Base-by-base conservation (phyloP, 2,797 vertebrate genomes). In the Aphelocoma californica region DNA sequence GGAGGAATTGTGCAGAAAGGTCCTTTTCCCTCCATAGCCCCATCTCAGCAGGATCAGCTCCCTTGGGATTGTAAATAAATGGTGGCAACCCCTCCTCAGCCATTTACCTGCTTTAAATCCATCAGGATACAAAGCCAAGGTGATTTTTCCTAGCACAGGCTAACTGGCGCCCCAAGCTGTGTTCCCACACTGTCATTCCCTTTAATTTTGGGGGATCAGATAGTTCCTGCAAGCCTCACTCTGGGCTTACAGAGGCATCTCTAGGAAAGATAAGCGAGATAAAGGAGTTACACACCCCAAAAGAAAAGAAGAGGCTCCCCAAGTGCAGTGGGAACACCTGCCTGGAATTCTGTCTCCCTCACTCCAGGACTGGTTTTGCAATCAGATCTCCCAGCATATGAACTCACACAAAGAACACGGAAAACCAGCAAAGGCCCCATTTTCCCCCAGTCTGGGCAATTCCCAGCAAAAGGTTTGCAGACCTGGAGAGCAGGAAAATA, bases 1-100 rank as follows among this genome's bases (percentile, higher is more conserved):
- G 6, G 12, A 14, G 18, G 12, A 1, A 2, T 4, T 28, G 38
- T 34, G 24, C 2, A 1, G 62, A 5, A 3, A 12, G 1, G 4
- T 38, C 29, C 32, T 86, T 48, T 11, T 9, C n/a, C 5, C 3
- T 71, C 42, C 24, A 9, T 1, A 86, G 17, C 28, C 51, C 28
- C 7, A 1, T 44, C 16, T 48, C 28, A 21, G 73, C 8, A 25
- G 34, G 32, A 42, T 21, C 45, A 50, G 24, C 28, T 69, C 34
- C 31, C 24, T 20, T 8, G 48, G 61, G 28, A 18, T 42, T 42
- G 31, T 12, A 31, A 36, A 31, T 16, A 58, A 44, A 80, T 0
- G 11, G 7, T 34, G 34, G 21, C 1, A 3, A 12, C 32, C 14
- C 38, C 36, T 64, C 56, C 47, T 79, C 48, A 28, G 56, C 36